Base-by-base conservation (phyloP, 1,140 invertebrate species). In the Muscidifurax raptorellus region DNA sequence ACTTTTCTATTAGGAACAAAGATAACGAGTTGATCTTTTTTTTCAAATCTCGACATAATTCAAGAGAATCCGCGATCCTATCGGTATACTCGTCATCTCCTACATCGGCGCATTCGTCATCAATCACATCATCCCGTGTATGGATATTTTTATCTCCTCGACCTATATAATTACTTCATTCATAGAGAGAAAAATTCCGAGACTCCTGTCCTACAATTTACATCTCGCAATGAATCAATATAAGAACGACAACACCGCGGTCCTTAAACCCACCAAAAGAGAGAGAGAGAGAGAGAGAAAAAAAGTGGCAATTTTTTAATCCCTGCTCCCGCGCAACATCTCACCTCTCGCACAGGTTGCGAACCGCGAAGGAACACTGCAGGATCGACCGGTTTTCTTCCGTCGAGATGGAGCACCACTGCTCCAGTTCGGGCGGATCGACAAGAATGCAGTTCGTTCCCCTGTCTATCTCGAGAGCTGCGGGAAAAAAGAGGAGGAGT, bases 391-490 rank as follows among this genome's bases (percentile, higher is more conserved):
- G 77, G 15, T 18, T n/a, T 22, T 13, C 10, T 44, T 7, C 13
- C 47, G 36, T n/a, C 47, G 67, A 47, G n/a, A 52, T 18, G 47
- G n/a, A 71, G 67, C 44, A 80, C 66, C 32, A n/a, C n/a, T 80
- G 67, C 69, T 52, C 80, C 69, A 81, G 80, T 81, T 80, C 44
- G 78, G 69, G 79, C 36, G 25, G 66, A 80, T 80, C 66, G 79
- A 71, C 80, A 72, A 81, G 69, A 81, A 72, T 80, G 79, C 77
- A 40, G 76, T 12, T n/a, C 47, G 76, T 59, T 30, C 6, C 40
- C 40, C 10, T 47, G 22, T n/a, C n/a, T 27, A 1, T 25, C 36
- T 18, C 18, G 36, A 36, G 36, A 36, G 36, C 36, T 36, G 36
- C 36, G 36, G 36, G 28, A 27, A 67, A 6, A 67, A 67, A 67